Evolutionary conservation across 1,140 invertebrate species (phyloP), one percentile per base, ranked within the genome.

Genomic region (Caenorhabditis latens): DNA sequence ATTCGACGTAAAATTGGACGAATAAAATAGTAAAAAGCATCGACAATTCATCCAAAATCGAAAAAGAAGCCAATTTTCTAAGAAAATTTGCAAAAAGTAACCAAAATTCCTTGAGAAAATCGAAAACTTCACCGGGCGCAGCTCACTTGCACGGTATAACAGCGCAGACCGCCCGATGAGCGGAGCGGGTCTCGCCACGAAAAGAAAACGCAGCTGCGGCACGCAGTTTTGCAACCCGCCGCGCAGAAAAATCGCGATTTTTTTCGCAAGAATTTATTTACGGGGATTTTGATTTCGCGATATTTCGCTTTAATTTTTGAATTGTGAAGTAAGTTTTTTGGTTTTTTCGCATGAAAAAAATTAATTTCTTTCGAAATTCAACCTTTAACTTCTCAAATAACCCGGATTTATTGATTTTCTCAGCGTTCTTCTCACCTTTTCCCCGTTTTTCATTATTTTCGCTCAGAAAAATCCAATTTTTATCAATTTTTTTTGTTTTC

Each of bases 141-240:
- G 71, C 46, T 48, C n/a, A 79, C 46, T 79, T 53, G 43, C 71
- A 79, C 71, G 16, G 71, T 50, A 58, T 58, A 50, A 43, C 71
- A 79, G 71, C 46, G 21, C n/a, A 79, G 71, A 79, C 71, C 71
- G 71, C 71, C 71, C 71, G 71, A 79, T 79, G 71, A 79, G 71
- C 71, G 71, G 71, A 46, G 13, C 71, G 42, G 71, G 71, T 79
- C 71, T 50, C 71, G 46, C 43, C 43, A 79, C 71, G 71, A 79
- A 79, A 79, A 32, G 43, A 1, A 11, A 13, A 3, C 43, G 19
- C 5, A 32, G 0, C 11, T 50, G 71, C 71, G 71, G 19, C 46
- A 53, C 53, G 71, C 71, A 14, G 8, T n/a, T 79, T 53, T 16
- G 11, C 19, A 43, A 16, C 2, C 9, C 9, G 19, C n/a, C 46